A percentile compares a stretch with the other conserved stretches of the same genome.
phyloP scores from a whole-genome alignment of 1,140 invertebrate species.

The Anoplophora glabripennis region DNA sequence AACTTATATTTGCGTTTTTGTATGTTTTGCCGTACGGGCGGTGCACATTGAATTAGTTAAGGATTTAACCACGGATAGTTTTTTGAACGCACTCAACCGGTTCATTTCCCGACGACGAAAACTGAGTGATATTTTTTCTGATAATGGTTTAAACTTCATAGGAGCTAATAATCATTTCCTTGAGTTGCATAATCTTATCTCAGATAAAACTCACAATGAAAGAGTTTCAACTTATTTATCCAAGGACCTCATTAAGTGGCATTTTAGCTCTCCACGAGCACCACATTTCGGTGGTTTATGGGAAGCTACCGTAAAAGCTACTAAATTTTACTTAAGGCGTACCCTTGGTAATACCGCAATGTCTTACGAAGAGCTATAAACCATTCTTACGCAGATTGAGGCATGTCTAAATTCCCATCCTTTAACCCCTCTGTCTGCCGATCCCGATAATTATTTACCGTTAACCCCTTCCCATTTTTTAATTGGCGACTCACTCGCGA shows the following conservation, averaged over 20 bases:
- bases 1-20: constrained; percentile 8
- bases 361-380: no score
- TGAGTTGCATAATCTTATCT: constrained; percentile 4
- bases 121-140: constrained; percentile 41
- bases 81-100: constrained; percentile 42
- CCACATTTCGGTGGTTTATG: constrained; percentile 40
- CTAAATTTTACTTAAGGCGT: no score
- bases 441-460: no score
- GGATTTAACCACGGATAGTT: constrained; percentile 42
- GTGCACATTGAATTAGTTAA: constrained; percentile 48
- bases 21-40: constrained; percentile 43
- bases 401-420: no score
- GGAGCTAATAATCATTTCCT: constrained; percentile 27
- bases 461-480: no score
- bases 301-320: no score
- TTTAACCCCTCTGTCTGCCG: no score
- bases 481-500: no score
- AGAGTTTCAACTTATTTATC: neutral
- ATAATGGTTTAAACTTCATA: constrained; percentile 48
- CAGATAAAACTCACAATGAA: neutral
- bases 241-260: constrained; percentile 14
- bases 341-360: no score
- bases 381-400: no score
- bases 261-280: constrained; percentile 10
- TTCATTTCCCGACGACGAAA: constrained; percentile 44